Conservation (phyloP, 23 tunicate species). For the Diplosoma virens region DNA sequence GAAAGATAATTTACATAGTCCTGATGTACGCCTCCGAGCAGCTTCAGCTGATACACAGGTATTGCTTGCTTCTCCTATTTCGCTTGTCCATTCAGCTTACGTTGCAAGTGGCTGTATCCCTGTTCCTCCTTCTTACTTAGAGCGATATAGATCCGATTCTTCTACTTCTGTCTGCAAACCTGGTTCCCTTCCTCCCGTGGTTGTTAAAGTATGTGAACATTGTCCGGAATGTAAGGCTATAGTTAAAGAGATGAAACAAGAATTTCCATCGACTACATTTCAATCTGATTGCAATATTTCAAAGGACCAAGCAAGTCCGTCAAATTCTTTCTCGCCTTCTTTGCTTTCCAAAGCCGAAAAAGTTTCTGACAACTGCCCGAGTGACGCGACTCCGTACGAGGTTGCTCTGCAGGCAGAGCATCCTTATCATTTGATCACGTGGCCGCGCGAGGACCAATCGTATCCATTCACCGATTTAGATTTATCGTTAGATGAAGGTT, state of each 20-base stretch:
- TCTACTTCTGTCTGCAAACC: background rate
- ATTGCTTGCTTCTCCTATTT: constrained; percentile 1
- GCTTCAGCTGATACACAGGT: background rate
- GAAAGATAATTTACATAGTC: too few species aligned
- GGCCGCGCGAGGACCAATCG: constrained; percentile 15
- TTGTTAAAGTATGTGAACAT: constrained; percentile 67
- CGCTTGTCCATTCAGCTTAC: constrained; percentile 13
- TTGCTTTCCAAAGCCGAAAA: constrained; percentile 9
- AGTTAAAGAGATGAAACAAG: constrained; percentile 41
- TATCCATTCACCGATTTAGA: constrained; percentile 20
- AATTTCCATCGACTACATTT: too few species aligned
- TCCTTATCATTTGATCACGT: constrained; percentile 4
- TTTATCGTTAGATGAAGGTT: background rate
- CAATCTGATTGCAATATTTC: too few species aligned
- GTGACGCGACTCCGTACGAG: background rate
- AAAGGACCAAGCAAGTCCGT: too few species aligned
- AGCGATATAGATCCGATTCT: constrained; percentile 38
- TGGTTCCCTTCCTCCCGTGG: background rate
- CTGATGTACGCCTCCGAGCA: too few species aligned
- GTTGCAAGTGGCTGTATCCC: constrained; percentile 48
- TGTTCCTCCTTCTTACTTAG: constrained; percentile 66
- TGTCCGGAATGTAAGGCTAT: constrained; percentile 69
- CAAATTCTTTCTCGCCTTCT: too few species aligned
- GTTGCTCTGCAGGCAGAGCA: background rate
- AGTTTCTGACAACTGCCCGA: background rate